Evolutionary conservation across 2,113 vertebrate species (phyloP).

Genomic region (Tautogolabrus adspersus): DNA sequence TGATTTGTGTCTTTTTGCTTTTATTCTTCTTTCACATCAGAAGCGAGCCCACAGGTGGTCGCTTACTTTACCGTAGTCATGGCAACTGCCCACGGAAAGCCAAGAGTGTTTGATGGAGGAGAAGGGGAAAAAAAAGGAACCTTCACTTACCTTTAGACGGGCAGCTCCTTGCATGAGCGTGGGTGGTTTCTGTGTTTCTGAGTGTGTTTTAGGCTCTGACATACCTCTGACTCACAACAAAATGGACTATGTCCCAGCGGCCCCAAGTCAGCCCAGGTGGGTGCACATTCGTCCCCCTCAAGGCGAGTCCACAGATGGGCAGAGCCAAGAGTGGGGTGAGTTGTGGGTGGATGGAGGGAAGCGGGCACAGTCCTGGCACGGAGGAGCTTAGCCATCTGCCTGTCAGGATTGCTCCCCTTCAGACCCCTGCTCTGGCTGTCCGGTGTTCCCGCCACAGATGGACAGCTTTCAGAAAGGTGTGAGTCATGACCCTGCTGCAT

Average conservation of each 20-base stretch:
- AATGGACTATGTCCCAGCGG: constrained; percentile 30
- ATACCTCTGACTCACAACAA: constrained; percentile 48
- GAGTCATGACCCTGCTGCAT: constrained; percentile 56
- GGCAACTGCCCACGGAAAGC: constrained; percentile 74
- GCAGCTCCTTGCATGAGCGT: constrained; percentile 60
- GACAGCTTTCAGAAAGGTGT: constrained; percentile 73
- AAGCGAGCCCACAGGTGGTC: constrained; percentile 79
- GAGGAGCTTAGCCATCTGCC: constrained; percentile 74
- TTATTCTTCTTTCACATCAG: constrained; percentile 63
- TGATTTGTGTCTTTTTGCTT: constrained; percentile 61
- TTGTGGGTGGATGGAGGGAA: constrained; percentile 31
- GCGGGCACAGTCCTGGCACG: constrained; percentile 61
- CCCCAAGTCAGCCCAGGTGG: constrained; percentile 49
- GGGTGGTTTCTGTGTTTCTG: constrained; percentile 41
- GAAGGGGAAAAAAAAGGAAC: constrained; percentile 37
- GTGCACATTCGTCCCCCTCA: constrained; percentile 52
- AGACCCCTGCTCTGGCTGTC: constrained; percentile 61
- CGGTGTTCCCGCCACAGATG: constrained; percentile 69
- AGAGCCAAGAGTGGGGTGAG: constrained; percentile 45
- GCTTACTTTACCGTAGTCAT: constrained; percentile 76
- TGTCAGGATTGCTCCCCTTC: constrained; percentile 69
- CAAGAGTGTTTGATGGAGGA: constrained; percentile 52
- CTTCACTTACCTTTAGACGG: constrained; percentile 67
- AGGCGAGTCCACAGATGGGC: constrained; percentile 69
- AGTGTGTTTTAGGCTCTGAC: constrained; percentile 19